Percentiles rank a stretch among this genome's conserved stretches.
Evolutionary conservation across 2,113 vertebrate species (phyloP).

Genomic region (Halichoeres trimaculatus): DNA sequence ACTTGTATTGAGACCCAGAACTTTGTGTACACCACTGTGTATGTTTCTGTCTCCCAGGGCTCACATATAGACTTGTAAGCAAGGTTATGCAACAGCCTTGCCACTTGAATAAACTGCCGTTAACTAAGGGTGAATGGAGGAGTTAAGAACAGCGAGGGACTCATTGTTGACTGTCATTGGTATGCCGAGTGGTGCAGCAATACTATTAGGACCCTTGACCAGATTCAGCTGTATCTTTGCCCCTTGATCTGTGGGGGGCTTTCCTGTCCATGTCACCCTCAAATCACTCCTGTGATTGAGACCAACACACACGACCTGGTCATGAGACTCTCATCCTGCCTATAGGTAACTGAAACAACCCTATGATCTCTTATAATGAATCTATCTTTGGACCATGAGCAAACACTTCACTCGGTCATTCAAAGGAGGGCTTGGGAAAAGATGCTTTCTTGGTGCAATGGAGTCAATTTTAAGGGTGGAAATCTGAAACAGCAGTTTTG

Average conservation of each 20-base stretch:
- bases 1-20: constrained; percentile 9
- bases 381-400: constrained; percentile 1
- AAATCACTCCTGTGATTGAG: constrained; percentile 10
- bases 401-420: background rate
- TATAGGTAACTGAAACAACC: constrained; percentile 27
- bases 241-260: constrained; percentile 31
- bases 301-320: constrained; percentile 13
- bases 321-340: background rate
- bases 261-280: constrained; percentile 24
- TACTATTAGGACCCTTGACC: constrained; percentile 42
- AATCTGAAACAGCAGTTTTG: background rate
- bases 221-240: constrained; percentile 37
- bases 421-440: background rate
- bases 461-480: background rate
- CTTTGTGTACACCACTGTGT: constrained; percentile 20
- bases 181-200: constrained; percentile 60
- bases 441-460: too few species aligned
- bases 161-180: constrained; percentile 67
- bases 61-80: constrained; percentile 53
- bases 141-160: constrained; percentile 53
- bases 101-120: constrained; percentile 68
- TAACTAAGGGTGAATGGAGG: constrained; percentile 63
- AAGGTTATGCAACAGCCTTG: constrained; percentile 72
- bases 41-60: constrained; percentile 51
- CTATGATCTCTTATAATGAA: background rate